Conservation (phyloP, 2,888 invertebrate genomes). For the Coleophora flavipennella region DNA sequence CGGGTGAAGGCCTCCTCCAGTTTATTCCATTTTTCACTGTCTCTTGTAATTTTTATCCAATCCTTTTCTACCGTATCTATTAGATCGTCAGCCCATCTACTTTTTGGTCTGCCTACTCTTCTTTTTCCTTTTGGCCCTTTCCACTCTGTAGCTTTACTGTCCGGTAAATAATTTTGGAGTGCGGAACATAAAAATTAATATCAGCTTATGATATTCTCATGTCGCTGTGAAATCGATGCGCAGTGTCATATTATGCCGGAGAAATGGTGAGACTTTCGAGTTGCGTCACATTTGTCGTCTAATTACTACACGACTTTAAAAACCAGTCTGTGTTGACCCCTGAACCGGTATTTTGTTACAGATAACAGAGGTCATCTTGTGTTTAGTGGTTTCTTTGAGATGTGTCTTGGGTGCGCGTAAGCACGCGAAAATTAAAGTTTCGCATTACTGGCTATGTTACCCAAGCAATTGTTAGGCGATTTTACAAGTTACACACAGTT, state of each 20-base stretch:
- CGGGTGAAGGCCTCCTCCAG: too few species aligned
- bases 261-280: conserved; percentile 50
- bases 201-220: conserved; percentile 7
- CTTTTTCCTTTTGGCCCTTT: too few species aligned
- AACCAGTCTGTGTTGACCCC: conserved; percentile 10
- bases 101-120: too few species aligned
- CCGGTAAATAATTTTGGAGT: too few species aligned
- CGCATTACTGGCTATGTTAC: neutral
- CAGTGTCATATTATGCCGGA: conserved; percentile 17
- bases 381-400: neutral
- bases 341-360: neutral
- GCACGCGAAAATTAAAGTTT: conserved; percentile 5
- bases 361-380: too few species aligned
- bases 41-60: too few species aligned
- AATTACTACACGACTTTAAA: conserved; percentile 29
- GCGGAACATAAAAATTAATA: too few species aligned
- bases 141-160: too few species aligned
- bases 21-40: too few species aligned
- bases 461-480: neutral
- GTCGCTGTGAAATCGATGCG: conserved; percentile 41
- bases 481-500: neutral
- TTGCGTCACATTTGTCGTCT: conserved; percentile 37
- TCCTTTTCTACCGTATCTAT: too few species aligned
- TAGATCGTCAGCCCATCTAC: too few species aligned
- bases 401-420: neutral